Evolutionary conservation across 2,113 vertebrate species (phyloP).

Genomic region (Engystomops pustulosus): DNA sequence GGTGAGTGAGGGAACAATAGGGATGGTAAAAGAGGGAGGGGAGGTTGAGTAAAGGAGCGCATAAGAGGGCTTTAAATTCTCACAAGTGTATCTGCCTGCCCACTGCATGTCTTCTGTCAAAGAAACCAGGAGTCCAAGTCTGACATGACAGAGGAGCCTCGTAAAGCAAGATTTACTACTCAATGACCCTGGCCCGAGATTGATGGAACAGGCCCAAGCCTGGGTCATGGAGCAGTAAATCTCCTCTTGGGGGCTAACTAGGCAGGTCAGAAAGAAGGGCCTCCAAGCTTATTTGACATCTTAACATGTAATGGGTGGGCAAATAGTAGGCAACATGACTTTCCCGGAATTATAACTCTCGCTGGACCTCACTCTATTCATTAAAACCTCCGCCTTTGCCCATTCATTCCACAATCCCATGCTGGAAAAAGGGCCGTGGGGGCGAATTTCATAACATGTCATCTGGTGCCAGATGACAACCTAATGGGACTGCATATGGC

Average conservation of each 20-base stretch:
- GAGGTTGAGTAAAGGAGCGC: conserved; percentile 31
- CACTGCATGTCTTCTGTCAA: conserved; percentile 57
- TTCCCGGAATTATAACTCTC: conserved; percentile 42
- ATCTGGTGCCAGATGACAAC: conserved; percentile 28
- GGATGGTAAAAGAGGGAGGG: conserved; percentile 30
- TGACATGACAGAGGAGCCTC: conserved; percentile 45
- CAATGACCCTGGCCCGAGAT: conserved; percentile 50
- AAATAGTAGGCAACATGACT: conserved; percentile 41
- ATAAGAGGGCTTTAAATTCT: conserved; percentile 60
- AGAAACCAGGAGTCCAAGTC: conserved; percentile 49
- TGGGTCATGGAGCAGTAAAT: conserved; percentile 57
- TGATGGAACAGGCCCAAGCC: conserved; percentile 38
- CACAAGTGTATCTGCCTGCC: conserved; percentile 55
- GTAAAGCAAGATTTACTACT: conserved; percentile 59
- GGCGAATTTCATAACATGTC: neutral
- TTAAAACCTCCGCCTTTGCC: conserved; percentile 14
- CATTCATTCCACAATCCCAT: conserved; percentile 8
- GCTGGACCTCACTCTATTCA: conserved; percentile 39
- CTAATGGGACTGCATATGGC: conserved; percentile 16
- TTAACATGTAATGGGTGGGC: conserved; percentile 57
- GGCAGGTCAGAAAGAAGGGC: conserved; percentile 41
- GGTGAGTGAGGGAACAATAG: conserved; percentile 53
- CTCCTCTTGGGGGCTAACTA: conserved; percentile 37
- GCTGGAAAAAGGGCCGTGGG: neutral
- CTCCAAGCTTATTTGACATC: conserved; percentile 57